Percentiles rank a stretch among this genome's conserved stretches.
Conservation (phyloP, 1,140 invertebrate genomes). For the Drosophila melanica region DNA sequence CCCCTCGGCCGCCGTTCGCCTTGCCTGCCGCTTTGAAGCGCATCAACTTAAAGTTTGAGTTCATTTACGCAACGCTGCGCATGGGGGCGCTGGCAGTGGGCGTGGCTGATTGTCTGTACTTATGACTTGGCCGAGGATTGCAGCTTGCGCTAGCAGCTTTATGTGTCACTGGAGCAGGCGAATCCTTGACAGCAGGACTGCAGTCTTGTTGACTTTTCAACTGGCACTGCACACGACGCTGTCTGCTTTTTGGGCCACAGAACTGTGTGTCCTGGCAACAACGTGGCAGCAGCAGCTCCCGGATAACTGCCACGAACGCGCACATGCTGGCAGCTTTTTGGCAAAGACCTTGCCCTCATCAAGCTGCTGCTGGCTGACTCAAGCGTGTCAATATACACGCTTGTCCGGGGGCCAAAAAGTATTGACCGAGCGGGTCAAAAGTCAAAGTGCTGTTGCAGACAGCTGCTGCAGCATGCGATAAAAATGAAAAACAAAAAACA, state of each 20-base stretch:
- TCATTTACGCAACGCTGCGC: conserved; percentile 64
- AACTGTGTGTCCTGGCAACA: background rate
- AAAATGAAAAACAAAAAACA: background rate
- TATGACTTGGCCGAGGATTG: conserved; percentile 11
- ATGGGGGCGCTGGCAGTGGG: conserved; percentile 12
- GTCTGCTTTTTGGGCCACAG: background rate
- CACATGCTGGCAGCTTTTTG: conserved; percentile 31
- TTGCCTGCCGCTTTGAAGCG: conserved; percentile 32
- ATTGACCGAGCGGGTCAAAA: conserved; percentile 30
- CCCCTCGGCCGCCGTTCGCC: background rate
- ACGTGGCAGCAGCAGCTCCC: background rate
- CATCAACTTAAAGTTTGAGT: conserved; percentile 67
- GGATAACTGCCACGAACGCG: conserved; percentile 1
- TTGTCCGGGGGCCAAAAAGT: conserved; percentile 16
- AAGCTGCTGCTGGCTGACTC: conserved; percentile 27
- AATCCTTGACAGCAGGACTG: conserved; percentile 38
- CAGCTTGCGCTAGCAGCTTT: background rate
- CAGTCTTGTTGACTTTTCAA: conserved; percentile 59
- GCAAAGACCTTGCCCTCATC: conserved; percentile 54
- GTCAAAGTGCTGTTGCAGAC: conserved; percentile 1
- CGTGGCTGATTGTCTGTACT: conserved; percentile 42
- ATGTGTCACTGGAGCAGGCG: conserved; percentile 31
- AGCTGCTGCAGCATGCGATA: background rate
- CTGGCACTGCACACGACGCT: conserved; percentile 51
- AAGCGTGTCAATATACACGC: conserved; percentile 35